Evolutionary conservation across 2,888 invertebrate species (phyloP).

Genomic region (Elmis aenea): DNA sequence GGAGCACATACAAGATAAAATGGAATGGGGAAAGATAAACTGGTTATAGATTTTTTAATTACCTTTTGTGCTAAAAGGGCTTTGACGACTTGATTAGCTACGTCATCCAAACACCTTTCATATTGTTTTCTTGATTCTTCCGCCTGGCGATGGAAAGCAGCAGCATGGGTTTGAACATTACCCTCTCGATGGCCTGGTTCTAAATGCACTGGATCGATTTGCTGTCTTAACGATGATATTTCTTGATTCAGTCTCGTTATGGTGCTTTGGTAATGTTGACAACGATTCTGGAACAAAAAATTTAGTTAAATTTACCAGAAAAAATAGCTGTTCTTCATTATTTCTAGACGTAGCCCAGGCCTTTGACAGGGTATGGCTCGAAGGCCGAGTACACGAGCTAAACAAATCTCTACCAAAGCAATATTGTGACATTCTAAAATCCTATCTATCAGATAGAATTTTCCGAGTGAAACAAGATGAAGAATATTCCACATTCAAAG

Average conservation of each 20-base stretch:
- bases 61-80: slow-evolving; percentile 83
- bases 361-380: no score
- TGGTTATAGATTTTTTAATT: slow-evolving; percentile 17
- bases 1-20: no score
- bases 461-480: no score
- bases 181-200: slow-evolving; percentile 52
- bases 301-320: slow-evolving; percentile 32
- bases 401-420: no score
- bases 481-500: no score
- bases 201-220: slow-evolving; percentile 48
- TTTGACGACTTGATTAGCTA: slow-evolving; percentile 77
- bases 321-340: slow-evolving; percentile 1
- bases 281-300: slow-evolving; percentile 55
- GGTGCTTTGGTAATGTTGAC: slow-evolving; percentile 66
- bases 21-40: no score
- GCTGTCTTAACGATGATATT: slow-evolving; percentile 62
- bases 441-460: no score
- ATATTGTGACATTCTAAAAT: no score
- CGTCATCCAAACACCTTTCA: slow-evolving; percentile 75
- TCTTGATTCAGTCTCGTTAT: slow-evolving; percentile 62
- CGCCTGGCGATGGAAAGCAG: slow-evolving; percentile 58
- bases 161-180: slow-evolving; percentile 56
- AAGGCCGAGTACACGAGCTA: no score
- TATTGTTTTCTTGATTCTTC: slow-evolving; percentile 68
- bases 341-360: no score